A percentile compares a stretch with the other conserved stretches of the same genome.
Conservation (phyloP, 2,797 vertebrate species). For the Myripristis jacobus region DNA sequence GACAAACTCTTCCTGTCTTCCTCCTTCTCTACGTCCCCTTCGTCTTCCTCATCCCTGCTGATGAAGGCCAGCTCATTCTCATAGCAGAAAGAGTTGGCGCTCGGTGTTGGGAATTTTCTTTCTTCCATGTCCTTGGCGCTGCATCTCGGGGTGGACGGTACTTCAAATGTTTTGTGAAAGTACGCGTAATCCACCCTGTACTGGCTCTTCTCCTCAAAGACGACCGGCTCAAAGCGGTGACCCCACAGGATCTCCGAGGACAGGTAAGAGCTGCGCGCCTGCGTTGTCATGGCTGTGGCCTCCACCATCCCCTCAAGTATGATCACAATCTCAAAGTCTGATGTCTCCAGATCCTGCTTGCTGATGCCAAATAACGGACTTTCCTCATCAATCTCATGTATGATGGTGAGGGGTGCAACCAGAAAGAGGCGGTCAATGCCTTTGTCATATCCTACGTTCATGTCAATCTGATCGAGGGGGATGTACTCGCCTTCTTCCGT, state of each 20-base stretch:
- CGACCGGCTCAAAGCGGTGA: slow-evolving; percentile 93
- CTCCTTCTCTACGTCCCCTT: slow-evolving; percentile 76
- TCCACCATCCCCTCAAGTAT: slow-evolving; percentile 97
- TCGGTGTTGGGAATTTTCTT: slow-evolving; percentile 89
- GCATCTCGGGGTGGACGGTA: slow-evolving; percentile 92
- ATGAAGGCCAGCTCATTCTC: slow-evolving; percentile 96
- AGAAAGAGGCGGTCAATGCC: slow-evolving; percentile 95
- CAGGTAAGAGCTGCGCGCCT: slow-evolving; percentile 95
- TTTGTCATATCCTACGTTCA: slow-evolving; percentile 96
- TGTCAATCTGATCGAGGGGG: slow-evolving; percentile 95
- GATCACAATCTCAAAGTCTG: slow-evolving; percentile 96
- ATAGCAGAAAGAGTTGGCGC: slow-evolving; percentile 93
- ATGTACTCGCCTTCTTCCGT: slow-evolving; percentile 97
- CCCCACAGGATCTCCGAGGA: slow-evolving; percentile 95
- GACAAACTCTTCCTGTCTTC: slow-evolving; percentile 80
- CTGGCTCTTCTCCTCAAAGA: slow-evolving; percentile 94
- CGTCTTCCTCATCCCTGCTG: slow-evolving; percentile 88
- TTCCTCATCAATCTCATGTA: slow-evolving; percentile 95
- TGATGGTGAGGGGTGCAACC: slow-evolving; percentile 93
- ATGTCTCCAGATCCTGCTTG: slow-evolving; percentile 90
- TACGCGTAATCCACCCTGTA: slow-evolving; percentile 96
- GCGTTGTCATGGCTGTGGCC: slow-evolving; percentile 96
- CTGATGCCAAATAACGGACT: slow-evolving; percentile 95
- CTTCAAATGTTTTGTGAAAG: slow-evolving; percentile 97
- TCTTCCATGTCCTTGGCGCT: slow-evolving; percentile 97